These are phyloP conservation scores for Bombus confusus DNA, from an alignment of 1,140 invertebrate genomes.

Conservation along the genomic window DNA sequence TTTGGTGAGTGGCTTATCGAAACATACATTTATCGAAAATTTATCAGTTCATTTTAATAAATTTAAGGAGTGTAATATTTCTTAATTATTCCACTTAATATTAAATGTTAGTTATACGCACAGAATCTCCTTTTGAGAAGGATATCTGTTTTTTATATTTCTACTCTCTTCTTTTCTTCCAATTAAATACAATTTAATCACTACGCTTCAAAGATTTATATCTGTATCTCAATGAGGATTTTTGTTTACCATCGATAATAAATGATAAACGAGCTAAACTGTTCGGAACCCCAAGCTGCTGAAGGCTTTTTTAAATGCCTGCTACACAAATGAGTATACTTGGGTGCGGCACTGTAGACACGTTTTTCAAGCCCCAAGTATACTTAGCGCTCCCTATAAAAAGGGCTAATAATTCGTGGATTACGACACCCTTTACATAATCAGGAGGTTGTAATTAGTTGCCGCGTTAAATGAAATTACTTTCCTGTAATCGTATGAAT, in stretches of 20 bases:
- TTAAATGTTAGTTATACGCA: too few relatives aligned
- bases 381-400: slow-evolving; percentile 38
- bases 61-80: too few relatives aligned
- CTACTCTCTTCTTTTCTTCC: neutral
- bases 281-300: slow-evolving; percentile 4
- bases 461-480: neutral
- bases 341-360: slow-evolving; percentile 58
- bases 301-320: slow-evolving; percentile 40
- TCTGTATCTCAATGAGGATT: neutral
- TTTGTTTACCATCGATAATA: slow-evolving; percentile 1
- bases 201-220: too few relatives aligned
- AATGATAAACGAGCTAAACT: slow-evolving; percentile 2
- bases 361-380: slow-evolving; percentile 49
- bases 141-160: neutral
- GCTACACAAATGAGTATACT: slow-evolving; percentile 45
- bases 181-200: neutral
- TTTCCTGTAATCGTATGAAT: neutral
- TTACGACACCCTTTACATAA: slow-evolving; percentile 1
- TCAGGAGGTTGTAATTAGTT: slow-evolving; percentile 29
- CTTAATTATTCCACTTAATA: too few relatives aligned
- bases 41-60: neutral
- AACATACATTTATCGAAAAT: neutral
- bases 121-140: neutral
- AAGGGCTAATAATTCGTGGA: slow-evolving; percentile 48
- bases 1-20: too few relatives aligned